Conservation (phyloP, 2,888 invertebrate species). For the Chironomus riparius region DNA sequence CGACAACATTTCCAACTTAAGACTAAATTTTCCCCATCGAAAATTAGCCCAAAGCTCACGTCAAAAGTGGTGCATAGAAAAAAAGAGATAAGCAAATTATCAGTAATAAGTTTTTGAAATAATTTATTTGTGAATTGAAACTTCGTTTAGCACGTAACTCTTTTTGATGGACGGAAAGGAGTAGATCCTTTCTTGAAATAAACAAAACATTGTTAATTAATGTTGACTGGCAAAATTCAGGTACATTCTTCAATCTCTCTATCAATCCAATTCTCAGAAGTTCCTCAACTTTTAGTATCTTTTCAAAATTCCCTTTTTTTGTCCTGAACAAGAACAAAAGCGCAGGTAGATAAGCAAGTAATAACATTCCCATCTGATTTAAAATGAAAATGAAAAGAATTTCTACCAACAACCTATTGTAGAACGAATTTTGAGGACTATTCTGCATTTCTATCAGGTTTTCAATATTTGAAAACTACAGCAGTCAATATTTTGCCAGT, state of each 20-base stretch:
- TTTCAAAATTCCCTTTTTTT: too few species aligned
- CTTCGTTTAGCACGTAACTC: slow-evolving; percentile 10
- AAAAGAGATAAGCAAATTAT: background rate
- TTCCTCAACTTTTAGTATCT: too few species aligned
- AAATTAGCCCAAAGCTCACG: background rate
- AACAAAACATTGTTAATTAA: background rate
- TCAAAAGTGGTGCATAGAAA: background rate
- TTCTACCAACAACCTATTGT: too few species aligned
- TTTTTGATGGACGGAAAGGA: background rate
- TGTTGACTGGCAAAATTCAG: background rate
- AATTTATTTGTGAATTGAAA: slow-evolving; percentile 16
- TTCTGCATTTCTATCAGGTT: too few species aligned
- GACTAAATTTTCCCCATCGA: slow-evolving; percentile 15
- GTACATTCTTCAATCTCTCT: too few species aligned
- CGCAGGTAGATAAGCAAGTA: too few species aligned
- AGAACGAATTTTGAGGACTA: too few species aligned
- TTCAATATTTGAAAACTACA: too few species aligned
- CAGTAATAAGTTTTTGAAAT: slow-evolving; percentile 1
- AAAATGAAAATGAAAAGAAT: too few species aligned
- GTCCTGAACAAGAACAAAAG: too few species aligned
- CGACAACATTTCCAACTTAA: slow-evolving; percentile 5
- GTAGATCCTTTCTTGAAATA: background rate
- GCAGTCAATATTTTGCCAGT: background rate
- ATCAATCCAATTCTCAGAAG: too few species aligned
- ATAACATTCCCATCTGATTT: background rate